Base-by-base conservation (phyloP, 2,113 vertebrate genomes). In the Misgurnus mizolepis region DNA sequence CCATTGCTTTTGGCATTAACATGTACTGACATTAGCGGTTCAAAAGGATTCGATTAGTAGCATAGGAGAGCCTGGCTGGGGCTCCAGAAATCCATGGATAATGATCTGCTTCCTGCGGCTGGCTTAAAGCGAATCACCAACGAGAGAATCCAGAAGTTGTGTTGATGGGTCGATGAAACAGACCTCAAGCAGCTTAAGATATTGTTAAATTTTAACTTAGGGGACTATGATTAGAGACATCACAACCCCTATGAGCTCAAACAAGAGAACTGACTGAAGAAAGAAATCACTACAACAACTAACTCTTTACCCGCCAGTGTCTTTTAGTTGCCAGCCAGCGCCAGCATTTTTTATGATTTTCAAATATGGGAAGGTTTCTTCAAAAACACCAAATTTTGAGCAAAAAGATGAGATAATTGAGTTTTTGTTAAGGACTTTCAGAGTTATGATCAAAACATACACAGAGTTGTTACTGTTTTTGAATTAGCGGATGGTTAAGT, bases 21-120 rank as follows among this genome's bases (percentile, higher is more conserved):
- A 27, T 78, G 71, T 45, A 82, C 66, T 58, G 62, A 69, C 62
- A 79, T 80, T 67, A 87, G 47, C 50, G 41, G 53, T 78, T 70
- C 49, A 84, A 81, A 86, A 15, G 18, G 22, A 75, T 85, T 84
- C 45, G 53, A 82, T 80, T 80, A 56, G 43, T 71, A 79, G 58
- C 75, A 49, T 75, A 79, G 76, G 61, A 78, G 79, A 71, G 53
- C 61, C 65, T 80, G 69, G 49, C 64, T 67, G 47, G 66, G 56
- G 34, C 49, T 73, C 53, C 5, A 66, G 18, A 77, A 72, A 80
- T 72, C 77, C 60, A 82, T 74, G 64, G 64, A 58, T 80, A 70
- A 79, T 82, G 49, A 86, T 74, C 47, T 43, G 56, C 18, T 61
- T 82, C 66, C 58, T 22, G 66, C 34, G 67, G 76, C 60, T 56